Conservation (phyloP, 2,888 invertebrate species). For the Suillia variegata region DNA sequence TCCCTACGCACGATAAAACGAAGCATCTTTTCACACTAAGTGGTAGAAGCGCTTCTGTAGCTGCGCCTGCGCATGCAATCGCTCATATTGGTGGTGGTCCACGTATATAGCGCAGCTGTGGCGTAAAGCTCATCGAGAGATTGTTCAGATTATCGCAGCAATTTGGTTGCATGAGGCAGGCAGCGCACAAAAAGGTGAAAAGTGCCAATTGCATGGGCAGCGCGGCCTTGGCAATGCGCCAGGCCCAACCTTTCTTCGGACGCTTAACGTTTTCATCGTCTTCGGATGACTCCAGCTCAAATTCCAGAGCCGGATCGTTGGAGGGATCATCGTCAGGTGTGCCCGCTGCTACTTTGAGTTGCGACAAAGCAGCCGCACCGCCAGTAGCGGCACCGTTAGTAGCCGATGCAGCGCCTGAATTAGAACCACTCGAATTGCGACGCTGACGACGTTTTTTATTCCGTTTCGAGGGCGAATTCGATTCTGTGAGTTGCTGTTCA, state of each 20-base stretch:
- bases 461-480: conserved; percentile 30
- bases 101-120: conserved; percentile 75
- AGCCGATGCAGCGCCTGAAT: conserved; percentile 4
- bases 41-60: not conserved
- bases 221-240: conserved; percentile 72
- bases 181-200: conserved; percentile 72
- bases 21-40: conserved; percentile 10
- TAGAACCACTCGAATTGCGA: not conserved
- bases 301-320: conserved; percentile 32
- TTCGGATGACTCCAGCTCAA: conserved; percentile 37
- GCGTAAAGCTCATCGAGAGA: conserved; percentile 72
- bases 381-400: conserved; percentile 28
- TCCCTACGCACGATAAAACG: conserved; percentile 10
- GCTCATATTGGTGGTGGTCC: conserved; percentile 77
- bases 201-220: conserved; percentile 74
- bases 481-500: conserved; percentile 25
- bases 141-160: conserved; percentile 79
- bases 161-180: conserved; percentile 73
- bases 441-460: conserved; percentile 35
- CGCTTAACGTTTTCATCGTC: conserved; percentile 33
- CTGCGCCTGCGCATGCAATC: conserved; percentile 4
- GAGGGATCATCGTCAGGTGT: conserved; percentile 26
- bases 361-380: conserved; percentile 28
- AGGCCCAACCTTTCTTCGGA: conserved; percentile 64
- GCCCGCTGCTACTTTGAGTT: too few relatives aligned